Evolutionary conservation across 2,888 invertebrate genomes (phyloP).

Genomic region (Entomobrya multifasciata): DNA sequence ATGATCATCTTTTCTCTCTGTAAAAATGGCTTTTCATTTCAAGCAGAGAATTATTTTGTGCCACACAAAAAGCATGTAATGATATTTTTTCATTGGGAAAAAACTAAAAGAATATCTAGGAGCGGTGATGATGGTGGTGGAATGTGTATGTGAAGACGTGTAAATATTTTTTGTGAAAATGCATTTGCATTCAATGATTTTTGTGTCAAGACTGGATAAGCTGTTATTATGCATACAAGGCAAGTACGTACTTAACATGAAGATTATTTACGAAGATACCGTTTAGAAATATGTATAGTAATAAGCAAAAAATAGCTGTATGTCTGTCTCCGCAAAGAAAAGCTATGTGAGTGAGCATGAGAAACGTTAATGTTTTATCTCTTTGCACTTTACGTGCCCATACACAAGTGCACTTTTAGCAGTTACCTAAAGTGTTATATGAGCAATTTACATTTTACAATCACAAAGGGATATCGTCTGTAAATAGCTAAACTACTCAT

Average conservation of each 20-base stretch:
- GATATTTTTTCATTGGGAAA: not conserved
- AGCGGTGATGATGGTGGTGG: not conserved
- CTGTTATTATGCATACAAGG: not conserved
- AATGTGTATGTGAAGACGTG: not conserved
- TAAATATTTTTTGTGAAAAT: conserved; percentile 28
- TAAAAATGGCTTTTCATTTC: not conserved
- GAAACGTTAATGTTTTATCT: conserved; percentile 63
- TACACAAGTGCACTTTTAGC: conserved; percentile 62
- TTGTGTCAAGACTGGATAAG: conserved; percentile 48
- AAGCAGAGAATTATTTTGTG: not conserved
- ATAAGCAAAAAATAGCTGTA: not conserved
- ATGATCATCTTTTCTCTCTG: not conserved
- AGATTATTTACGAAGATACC: not conserved
- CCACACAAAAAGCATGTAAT: not conserved
- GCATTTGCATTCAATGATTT: conserved; percentile 65
- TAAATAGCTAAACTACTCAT: conserved; percentile 67
- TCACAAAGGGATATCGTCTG: conserved; percentile 63
- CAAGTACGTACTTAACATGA: not conserved
- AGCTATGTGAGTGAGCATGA: conserved; percentile 37
- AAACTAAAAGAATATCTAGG: not conserved
- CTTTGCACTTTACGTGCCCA: conserved; percentile 56
- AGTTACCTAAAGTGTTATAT: conserved; percentile 62
- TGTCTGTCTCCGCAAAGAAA: conserved; percentile 24
- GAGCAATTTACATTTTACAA: conserved; percentile 71
- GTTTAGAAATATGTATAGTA: not conserved